Conservation (phyloP, 2,888 invertebrate genomes). For the Spilarctia lutea region DNA sequence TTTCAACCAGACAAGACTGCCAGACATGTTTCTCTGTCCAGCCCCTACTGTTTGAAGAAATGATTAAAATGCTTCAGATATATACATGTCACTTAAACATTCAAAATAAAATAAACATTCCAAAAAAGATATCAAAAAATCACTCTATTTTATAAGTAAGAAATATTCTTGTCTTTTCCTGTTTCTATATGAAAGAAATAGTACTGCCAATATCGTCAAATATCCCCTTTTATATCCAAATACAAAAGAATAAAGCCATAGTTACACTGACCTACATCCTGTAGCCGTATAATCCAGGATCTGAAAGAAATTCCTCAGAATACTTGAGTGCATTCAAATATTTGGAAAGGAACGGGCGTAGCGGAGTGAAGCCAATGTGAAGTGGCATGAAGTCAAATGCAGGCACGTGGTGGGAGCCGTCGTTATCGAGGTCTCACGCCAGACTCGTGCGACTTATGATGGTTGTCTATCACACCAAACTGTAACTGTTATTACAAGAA, state of each 20-base stretch:
- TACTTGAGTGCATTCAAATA: constrained; percentile 50
- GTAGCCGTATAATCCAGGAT: constrained; percentile 28
- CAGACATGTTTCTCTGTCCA: too few species aligned
- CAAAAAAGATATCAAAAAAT: too few species aligned
- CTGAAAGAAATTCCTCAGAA: constrained; percentile 36
- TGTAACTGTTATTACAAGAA: neutral
- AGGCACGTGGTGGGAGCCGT: constrained; percentile 42
- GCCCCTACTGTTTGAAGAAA: too few species aligned
- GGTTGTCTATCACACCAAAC: constrained; percentile 17
- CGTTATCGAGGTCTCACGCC: constrained; percentile 50
- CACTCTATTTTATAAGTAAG: too few species aligned
- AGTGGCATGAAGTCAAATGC: constrained; percentile 50
- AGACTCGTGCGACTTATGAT: constrained; percentile 37
- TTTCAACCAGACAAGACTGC: too few species aligned
- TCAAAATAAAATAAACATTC: too few species aligned
- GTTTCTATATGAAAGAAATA: too few species aligned
- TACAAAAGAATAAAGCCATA: constrained; percentile 19
- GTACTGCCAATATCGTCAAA: neutral
- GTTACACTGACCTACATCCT: constrained; percentile 37
- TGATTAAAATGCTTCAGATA: too few species aligned
- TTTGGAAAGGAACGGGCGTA: constrained; percentile 41
- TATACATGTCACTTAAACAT: too few species aligned
- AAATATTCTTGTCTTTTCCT: too few species aligned
- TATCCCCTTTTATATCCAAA: neutral
- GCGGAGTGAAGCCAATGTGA: constrained; percentile 37